These are phyloP conservation scores for Myotis brandtii DNA, from an alignment of 2,113 vertebrate species.

Conservation along the genomic window DNA sequence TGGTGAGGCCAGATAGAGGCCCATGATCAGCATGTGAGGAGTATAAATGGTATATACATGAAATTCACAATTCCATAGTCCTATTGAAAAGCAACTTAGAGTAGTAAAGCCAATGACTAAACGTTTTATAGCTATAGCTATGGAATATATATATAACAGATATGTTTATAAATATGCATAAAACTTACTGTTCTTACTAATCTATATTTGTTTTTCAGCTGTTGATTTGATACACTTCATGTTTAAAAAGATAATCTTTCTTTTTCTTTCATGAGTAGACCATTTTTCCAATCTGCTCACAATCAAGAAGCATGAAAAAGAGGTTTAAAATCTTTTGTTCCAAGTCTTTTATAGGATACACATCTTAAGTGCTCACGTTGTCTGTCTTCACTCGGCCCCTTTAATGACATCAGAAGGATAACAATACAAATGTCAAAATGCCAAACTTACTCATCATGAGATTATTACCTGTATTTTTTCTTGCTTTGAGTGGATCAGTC, in stretches of 20 bases:
- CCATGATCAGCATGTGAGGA: neutral
- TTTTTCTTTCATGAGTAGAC: neutral
- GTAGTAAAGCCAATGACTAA: neutral
- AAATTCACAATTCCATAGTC: neutral
- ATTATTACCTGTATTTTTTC: neutral
- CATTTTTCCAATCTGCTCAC: neutral
- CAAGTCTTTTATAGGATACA: neutral
- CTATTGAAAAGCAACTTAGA: neutral
- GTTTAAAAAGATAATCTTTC: neutral
- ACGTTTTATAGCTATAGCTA: neutral
- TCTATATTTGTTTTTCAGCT: neutral
- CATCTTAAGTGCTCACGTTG: neutral
- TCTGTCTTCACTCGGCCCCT: neutral
- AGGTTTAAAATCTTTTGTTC: neutral
- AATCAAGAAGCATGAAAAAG: neutral
- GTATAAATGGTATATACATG: neutral
- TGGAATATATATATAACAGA: neutral
- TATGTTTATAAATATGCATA: neutral
- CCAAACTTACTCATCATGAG: neutral
- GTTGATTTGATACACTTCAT: neutral
- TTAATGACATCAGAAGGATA: neutral
- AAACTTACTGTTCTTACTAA: neutral
- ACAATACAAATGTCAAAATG: slow-evolving; percentile 13
- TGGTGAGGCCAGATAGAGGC: neutral
- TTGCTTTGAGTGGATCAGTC: neutral